Base-by-base conservation (phyloP, 2,797 vertebrate species). In the Mormyrops attenuatus region DNA sequence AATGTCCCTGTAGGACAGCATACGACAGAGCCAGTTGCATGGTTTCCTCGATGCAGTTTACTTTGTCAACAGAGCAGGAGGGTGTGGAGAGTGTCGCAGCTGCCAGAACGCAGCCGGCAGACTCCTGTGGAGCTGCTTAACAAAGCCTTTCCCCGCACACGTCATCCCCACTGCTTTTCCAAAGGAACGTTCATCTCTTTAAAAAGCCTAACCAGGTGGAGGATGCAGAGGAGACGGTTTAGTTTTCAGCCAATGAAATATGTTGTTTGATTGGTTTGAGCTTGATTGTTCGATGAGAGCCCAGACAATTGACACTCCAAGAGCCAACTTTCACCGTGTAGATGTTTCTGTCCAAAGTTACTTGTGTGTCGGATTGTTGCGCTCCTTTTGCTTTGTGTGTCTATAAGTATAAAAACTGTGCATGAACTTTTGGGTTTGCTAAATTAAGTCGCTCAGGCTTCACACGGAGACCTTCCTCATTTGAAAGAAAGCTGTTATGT, bases 41-140 rank as follows among this genome's bases (percentile, higher is more conserved):
- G 90, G 77, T 60, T 85, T 89, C 88, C 88, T 90, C 92, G 63
- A 90, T 92, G 93, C 89, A 91, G 91, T 94, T 91, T 91, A 89
- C 91, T 93, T 91, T 93, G 92, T 92, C 90, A 91, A 93, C 90
- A 93, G 85, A 89, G 50, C 9, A 53, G 87, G 63, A 87, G 87
- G 91, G 89, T 90, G 91, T 89, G 90, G 89, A 90, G 69, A 90
- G 63, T 57, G 8, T 88, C 15, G n/a, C 47, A 50, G 4, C 57
- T 69, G 4, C 15, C 26, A 13, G 34, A 49, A 88, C 17, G 26
- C n/a, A 49, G 41, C 41, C 3, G 5, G 41, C 0, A 89, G 55
- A 85, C 34, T 34, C 9, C 52, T 8, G 53, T 60, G 50, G 22
- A 41, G 30, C 7, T 44, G 9, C 15, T 30, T 38, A 17, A 41